Percentiles rank a stretch among this genome's conserved stretches.
These are phyloP conservation scores for Perithous albicinctus DNA, from an alignment of 2,888 invertebrate species.

Conservation along the genomic window DNA sequence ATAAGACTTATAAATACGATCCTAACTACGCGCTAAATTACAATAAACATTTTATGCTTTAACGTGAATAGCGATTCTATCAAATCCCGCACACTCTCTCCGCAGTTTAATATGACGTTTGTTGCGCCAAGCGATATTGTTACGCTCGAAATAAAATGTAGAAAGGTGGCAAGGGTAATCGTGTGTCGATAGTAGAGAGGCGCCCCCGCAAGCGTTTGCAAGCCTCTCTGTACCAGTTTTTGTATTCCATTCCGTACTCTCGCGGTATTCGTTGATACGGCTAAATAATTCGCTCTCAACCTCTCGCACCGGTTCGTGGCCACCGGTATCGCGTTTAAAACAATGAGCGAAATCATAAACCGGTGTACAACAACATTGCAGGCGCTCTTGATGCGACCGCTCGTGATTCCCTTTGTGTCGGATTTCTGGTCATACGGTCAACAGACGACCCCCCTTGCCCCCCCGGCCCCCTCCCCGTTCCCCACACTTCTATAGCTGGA, in stretches of 20 bases:
- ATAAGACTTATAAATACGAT: too few relatives aligned
- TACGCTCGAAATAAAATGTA: slow-evolving; percentile 41
- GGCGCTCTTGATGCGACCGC: slow-evolving; percentile 35
- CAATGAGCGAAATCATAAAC: slow-evolving; percentile 55
- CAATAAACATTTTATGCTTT: background rate
- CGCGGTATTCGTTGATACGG: slow-evolving; percentile 34
- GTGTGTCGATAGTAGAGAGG: slow-evolving; percentile 39
- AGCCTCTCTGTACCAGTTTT: slow-evolving; percentile 15
- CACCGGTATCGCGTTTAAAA: slow-evolving; percentile 60
- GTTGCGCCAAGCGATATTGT: slow-evolving; percentile 47
- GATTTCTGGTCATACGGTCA: slow-evolving; percentile 64
- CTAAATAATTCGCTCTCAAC: slow-evolving; percentile 52
- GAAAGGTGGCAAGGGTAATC: slow-evolving; percentile 6
- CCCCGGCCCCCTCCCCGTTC: too few relatives aligned
- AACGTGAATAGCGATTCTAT: background rate
- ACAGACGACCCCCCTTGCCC: background rate
- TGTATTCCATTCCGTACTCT: background rate
- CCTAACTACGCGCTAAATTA: too few relatives aligned
- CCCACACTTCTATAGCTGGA: too few relatives aligned
- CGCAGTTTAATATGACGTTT: slow-evolving; percentile 19
- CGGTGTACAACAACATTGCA: slow-evolving; percentile 38
- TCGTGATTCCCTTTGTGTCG: slow-evolving; percentile 63
- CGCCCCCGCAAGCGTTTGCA: background rate
- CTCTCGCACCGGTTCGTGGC: slow-evolving; percentile 27
- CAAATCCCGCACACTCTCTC: background rate